Evolutionary conservation across 2,888 invertebrate species (phyloP), one percentile per base, ranked within the genome.

Genomic region (Drosophila merina): DNA sequence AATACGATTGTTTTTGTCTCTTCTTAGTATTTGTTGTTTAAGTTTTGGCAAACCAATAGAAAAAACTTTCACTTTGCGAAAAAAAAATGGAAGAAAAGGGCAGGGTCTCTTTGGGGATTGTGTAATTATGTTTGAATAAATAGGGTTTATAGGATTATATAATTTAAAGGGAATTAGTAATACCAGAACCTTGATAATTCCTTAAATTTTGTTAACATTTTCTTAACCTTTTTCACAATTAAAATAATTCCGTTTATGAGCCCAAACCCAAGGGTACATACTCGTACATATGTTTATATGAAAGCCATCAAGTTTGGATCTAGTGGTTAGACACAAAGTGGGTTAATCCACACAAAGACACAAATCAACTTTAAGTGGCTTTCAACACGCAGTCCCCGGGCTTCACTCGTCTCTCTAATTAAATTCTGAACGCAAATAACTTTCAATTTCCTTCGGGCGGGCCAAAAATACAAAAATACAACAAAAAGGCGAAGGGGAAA

Each of bases 381-480:
- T 66, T 63, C 42, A 63, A 57, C 56, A 44, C 42, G 28, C 33
- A 36, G 20, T 42, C 40, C 40, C 14, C 40, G 40, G 20, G 20
- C 40, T 42, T 20, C 20, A 20, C 12, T 49, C 30, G 50, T 60
- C 54, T 69, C 44, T 63, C 56, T 68, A 72, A 77, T 75, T 82
- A 63, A 77, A 83, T 80, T 86, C 77, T 70, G 64, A 60, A 63
- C 72, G 68, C 77, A 73, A 75, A 74, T 63, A 71, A 86, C 82
- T 83, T 84, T 83, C 84, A 72, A 74, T 86, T 83, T 84, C 71
- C 72, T 71, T 74, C 12, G 50, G 73, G 49, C 12, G 50, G 73
- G 49, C 62, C 64, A 57, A 55, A 76, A 38, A 7, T 8, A 14
- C 31, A 40, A 25, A 49, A 57, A 36, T 26, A 31, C 40, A 48